Percentiles rank a stretch among this genome's conserved stretches.
Conservation (phyloP, 2,113 vertebrate genomes). For the Pygoscelis adeliae region DNA sequence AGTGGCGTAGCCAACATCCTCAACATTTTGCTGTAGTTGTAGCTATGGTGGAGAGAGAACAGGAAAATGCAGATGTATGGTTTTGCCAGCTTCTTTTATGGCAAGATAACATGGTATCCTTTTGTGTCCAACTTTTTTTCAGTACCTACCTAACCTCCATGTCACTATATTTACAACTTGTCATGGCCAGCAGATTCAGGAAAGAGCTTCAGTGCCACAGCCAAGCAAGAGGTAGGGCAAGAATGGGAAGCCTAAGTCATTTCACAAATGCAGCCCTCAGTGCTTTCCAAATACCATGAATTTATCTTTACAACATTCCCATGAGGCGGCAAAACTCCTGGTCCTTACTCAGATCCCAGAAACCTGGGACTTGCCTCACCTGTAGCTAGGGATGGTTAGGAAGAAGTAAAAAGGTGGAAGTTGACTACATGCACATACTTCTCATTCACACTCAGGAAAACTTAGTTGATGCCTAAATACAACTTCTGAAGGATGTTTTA, state of each 20-base stretch:
- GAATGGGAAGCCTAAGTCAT: neutral
- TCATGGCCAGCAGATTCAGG: neutral
- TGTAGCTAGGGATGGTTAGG: neutral
- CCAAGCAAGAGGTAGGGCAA: neutral
- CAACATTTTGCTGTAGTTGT: neutral
- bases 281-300: neutral
- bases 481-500: neutral
- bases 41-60: neutral
- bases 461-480: neutral
- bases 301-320: neutral
- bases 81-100: neutral
- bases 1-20: neutral
- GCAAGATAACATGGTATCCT: neutral
- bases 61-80: neutral
- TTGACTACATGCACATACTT: neutral
- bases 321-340: neutral
- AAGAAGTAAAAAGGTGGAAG: neutral
- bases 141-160: neutral
- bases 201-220: neutral
- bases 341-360: neutral
- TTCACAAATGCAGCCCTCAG: neutral
- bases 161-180: neutral
- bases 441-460: neutral
- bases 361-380: neutral
- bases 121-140: neutral